Base-by-base conservation (phyloP, 64 coral and sea anemone species). In the Astreopora myriophthalma region DNA sequence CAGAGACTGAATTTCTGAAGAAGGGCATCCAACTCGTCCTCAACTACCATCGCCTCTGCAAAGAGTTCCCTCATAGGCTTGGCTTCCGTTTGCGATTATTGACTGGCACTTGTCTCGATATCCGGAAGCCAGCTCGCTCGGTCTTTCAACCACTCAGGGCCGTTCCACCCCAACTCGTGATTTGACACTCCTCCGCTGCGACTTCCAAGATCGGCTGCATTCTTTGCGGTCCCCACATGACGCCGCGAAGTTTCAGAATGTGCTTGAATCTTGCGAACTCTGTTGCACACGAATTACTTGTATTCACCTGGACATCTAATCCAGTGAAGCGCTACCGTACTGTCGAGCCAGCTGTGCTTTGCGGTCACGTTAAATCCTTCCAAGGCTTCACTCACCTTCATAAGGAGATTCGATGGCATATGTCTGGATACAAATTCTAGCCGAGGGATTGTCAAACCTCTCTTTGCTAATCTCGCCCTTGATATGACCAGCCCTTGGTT, bases 241-340 rank as follows among this genome's bases (percentile, higher is more conserved):
- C 51, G 48, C 87, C 87, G 78, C 87, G 19, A 57, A 13, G 78
- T 73, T 25, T 78, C 25, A 17, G 23, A 28, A 39, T 89, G 87
- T 12, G 36, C 55, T 29, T 57, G 33, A 30, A 88, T 88, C 69
- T 88, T 88, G 25, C 64, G 48, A 20, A 89, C 87, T 38, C 87
- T 71, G 70, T 89, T 89, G 42, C 19, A n/a, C 6, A 78, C 87
- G 67, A 89, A 89, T 55, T 89, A 58, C n/a, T 90, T 90, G 75
- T 90, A 90, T 5, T 22, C 26, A 6, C 88, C 88, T 34, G 75
- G 51, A 16, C 26, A 42, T 36, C 29, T 52, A 26, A 90, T 90
- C 88, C 88, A 80, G 48, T 90, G 76, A 5, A 89, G 46, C 0
- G 51, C 87, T 34, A 89, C 87, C 19, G 71, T 89, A 25, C 87